Evolutionary conservation across 2,113 vertebrate genomes (phyloP).

Genomic region (Tenrec ecaudatus): DNA sequence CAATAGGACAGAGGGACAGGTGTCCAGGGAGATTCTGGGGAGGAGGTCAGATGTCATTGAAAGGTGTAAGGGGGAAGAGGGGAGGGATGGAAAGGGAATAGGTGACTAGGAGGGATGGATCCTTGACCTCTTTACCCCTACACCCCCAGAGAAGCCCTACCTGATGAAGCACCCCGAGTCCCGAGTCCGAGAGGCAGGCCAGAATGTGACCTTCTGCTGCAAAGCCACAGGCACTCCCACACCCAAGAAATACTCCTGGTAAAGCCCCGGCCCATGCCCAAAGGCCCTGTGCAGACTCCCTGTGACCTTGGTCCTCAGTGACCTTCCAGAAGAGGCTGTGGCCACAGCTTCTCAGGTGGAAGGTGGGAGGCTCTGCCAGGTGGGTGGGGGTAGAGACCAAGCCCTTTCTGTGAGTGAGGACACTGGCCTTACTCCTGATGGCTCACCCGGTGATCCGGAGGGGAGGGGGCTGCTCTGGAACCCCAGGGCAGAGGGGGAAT

Average conservation of each 20-base stretch:
- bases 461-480: background rate
- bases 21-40: background rate
- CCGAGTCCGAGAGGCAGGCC: conserved; percentile 91
- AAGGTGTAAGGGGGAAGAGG: background rate
- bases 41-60: background rate
- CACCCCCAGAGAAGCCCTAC: conserved; percentile 92
- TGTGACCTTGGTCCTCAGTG: background rate
- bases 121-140: background rate
- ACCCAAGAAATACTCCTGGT: conserved; percentile 96
- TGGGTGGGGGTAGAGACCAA: too few relatives aligned
- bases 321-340: background rate
- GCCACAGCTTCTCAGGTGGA: background rate
- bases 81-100: background rate
- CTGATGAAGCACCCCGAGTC: conserved; percentile 94
- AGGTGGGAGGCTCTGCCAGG: background rate
- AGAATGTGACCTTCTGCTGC: conserved; percentile 95
- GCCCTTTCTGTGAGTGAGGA: background rate
- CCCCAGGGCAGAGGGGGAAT: background rate
- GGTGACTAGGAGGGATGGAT: too few relatives aligned
- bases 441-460: background rate
- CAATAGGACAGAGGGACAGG: background rate
- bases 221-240: conserved; percentile 91
- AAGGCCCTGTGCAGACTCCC: background rate
- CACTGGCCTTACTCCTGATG: background rate
- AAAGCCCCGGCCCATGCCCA: conserved; percentile 63